Evolutionary conservation across 2,113 vertebrate genomes (phyloP).

Genomic region (Chaetodon trifascialis): DNA sequence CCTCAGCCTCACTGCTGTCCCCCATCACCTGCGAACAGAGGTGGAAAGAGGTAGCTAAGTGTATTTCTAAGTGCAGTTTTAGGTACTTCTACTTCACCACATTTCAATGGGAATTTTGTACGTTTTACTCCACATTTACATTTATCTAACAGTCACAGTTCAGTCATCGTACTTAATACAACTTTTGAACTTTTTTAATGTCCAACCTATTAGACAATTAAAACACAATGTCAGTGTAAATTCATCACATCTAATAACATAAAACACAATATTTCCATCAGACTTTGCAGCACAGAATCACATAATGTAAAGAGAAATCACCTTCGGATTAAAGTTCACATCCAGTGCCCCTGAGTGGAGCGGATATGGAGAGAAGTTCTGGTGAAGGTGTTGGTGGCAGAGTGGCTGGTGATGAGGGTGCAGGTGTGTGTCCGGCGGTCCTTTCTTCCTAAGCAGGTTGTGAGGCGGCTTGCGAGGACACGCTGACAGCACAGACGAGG

Average conservation of each 20-base stretch:
- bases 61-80: neutral
- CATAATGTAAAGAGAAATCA: neutral
- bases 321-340: slow-evolving; percentile 94
- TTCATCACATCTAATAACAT: neutral
- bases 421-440: slow-evolving; percentile 62
- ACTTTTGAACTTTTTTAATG: no score
- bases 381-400: slow-evolving; percentile 67
- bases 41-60: neutral
- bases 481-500: slow-evolving; percentile 86
- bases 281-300: neutral
- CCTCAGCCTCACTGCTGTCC: slow-evolving; percentile 93
- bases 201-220: no score
- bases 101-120: neutral
- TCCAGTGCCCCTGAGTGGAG: slow-evolving; percentile 85
- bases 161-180: no score
- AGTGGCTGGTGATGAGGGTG: slow-evolving; percentile 71
- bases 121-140: neutral
- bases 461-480: slow-evolving; percentile 76
- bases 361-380: slow-evolving; percentile 64
- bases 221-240: no score
- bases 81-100: neutral
- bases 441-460: slow-evolving; percentile 84
- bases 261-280: neutral
- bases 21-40: slow-evolving; percentile 75
- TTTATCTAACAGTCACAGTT: neutral